A percentile compares a stretch with the other conserved stretches of the same genome.
Evolutionary conservation across 2,888 invertebrate species (phyloP).

Genomic region (Chrysomela aeneicollis): DNA sequence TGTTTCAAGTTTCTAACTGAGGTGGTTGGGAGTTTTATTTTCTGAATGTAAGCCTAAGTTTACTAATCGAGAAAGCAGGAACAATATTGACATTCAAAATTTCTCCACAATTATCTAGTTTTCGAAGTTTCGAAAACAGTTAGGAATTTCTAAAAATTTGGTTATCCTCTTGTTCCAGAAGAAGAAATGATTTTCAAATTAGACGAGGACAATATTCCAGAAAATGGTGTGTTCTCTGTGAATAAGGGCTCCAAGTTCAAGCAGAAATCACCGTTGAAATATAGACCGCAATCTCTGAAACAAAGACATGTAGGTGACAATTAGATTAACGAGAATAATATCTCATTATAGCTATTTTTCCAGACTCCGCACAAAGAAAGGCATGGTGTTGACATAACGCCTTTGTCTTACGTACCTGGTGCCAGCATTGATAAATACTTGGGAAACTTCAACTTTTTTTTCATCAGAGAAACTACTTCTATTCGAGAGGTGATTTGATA

Average conservation of each 20-base stretch:
- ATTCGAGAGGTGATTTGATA: constrained; percentile 73
- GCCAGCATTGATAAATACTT: constrained; percentile 81
- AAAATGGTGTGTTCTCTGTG: constrained; percentile 45
- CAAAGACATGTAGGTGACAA: constrained; percentile 54
- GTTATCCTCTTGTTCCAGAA: constrained; percentile 58
- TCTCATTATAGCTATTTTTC: constrained; percentile 35
- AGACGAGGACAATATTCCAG: constrained; percentile 75
- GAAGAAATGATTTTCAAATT: constrained; percentile 85
- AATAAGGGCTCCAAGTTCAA: constrained; percentile 61
- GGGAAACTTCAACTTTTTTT: constrained; percentile 92
- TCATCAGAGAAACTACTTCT: constrained; percentile 93
- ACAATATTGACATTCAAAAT: too few species aligned
- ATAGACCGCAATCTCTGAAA: constrained; percentile 51
- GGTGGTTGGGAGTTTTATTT: too few species aligned
- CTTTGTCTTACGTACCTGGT: constrained; percentile 80
- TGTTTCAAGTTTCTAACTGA: too few species aligned
- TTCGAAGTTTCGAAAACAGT: too few species aligned
- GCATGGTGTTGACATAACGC: constrained; percentile 81
- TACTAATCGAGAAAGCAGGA: too few species aligned
- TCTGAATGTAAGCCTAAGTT: too few species aligned
- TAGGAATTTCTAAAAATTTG: constrained; percentile 6
- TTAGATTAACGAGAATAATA: too few species aligned
- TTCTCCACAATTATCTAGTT: too few species aligned
- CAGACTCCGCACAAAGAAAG: constrained; percentile 62
- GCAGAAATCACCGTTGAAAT: constrained; percentile 66